These are phyloP conservation scores for Rhynchopsitta pachyrhyncha DNA, from an alignment of 2,113 vertebrate species.

Conservation along the genomic window DNA sequence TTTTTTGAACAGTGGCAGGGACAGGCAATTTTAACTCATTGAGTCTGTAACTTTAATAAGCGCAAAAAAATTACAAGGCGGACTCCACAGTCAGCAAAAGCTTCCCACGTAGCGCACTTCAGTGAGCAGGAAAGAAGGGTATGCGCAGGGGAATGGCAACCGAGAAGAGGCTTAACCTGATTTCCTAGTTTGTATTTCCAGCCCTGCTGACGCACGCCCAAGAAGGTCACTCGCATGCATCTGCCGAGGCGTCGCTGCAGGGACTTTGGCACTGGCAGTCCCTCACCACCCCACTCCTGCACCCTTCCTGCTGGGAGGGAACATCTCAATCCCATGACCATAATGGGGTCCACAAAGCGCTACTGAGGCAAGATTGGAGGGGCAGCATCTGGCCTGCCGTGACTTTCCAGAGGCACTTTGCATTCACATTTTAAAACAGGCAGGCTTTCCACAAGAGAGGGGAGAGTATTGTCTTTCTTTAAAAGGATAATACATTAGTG, in stretches of 20 bases:
- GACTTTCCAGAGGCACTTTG: not conserved
- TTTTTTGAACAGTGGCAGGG: not conserved
- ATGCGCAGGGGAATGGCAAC: not conserved
- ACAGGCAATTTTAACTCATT: slow-evolving; percentile 32
- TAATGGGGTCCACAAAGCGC: fast-evolving
- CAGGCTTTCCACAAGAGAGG: not conserved
- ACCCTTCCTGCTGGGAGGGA: not conserved
- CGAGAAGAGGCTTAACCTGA: slow-evolving; percentile 59
- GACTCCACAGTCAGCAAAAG: slow-evolving; percentile 26
- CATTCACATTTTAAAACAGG: not conserved
- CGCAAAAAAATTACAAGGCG: not conserved
- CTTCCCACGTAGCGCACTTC: not conserved
- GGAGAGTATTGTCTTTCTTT: not conserved
- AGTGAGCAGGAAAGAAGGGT: slow-evolving; percentile 17
- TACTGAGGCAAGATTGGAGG: fast-evolving
- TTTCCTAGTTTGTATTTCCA: slow-evolving; percentile 61
- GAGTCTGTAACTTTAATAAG: slow-evolving; percentile 1
- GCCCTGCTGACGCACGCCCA: slow-evolving; percentile 21
- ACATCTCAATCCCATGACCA: fast-evolving
- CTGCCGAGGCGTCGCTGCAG: not conserved
- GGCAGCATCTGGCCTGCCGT: not conserved
- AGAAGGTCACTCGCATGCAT: slow-evolving; percentile 11
- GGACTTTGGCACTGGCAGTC: not conserved
- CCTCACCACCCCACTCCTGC: not conserved
- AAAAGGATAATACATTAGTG: slow-evolving; percentile 16